phyloP scores from a whole-genome alignment of 2,113 vertebrate species.

The Alethe diademata region DNA sequence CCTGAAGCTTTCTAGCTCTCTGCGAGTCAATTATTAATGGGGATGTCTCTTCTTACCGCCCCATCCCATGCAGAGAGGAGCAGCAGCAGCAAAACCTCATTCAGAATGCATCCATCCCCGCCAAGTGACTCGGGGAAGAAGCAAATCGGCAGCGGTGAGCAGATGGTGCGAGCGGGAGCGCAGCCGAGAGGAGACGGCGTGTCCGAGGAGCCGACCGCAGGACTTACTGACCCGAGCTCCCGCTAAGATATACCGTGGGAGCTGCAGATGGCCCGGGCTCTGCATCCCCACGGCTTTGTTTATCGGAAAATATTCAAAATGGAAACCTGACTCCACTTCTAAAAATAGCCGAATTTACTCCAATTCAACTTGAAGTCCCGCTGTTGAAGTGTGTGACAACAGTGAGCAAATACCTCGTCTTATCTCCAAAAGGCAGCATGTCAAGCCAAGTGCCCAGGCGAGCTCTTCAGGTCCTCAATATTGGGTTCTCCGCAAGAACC shows the following conservation, averaged over 20 bases:
- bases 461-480: neutral
- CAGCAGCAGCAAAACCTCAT: neutral
- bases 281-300: constrained; percentile 48
- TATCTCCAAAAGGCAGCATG: constrained; percentile 79
- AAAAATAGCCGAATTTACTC: constrained; percentile 48
- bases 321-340: constrained; percentile 61
- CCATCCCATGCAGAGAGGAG: constrained; percentile 54
- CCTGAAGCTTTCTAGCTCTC: constrained; percentile 39
- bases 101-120: constrained; percentile 9
- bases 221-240: neutral
- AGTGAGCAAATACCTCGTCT: constrained; percentile 69
- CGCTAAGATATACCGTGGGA: neutral
- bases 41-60: constrained; percentile 61
- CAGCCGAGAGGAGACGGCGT: neutral
- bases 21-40: constrained; percentile 59
- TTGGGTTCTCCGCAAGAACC: neutral
- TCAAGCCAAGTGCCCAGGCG: neutral
- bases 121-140: neutral
- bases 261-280: neutral
- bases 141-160: neutral
- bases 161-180: constrained; percentile 25
- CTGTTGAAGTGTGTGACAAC: neutral
- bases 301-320: constrained; percentile 41
- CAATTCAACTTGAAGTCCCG: neutral
- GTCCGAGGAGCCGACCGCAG: neutral